phyloP scores from a whole-genome alignment of 2,888 invertebrate genomes.

The Myopa testacea region DNA sequence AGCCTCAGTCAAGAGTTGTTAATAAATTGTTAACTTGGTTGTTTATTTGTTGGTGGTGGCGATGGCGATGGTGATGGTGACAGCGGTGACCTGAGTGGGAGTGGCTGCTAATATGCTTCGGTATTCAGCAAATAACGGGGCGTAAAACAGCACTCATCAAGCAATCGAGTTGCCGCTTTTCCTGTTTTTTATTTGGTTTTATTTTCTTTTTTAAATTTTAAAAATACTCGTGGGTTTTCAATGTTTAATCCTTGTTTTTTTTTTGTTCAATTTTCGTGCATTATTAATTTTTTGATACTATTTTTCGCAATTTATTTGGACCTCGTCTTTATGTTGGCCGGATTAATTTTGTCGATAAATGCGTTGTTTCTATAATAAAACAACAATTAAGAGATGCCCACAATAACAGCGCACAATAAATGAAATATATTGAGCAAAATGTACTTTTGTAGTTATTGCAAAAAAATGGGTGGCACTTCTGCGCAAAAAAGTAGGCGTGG shows the following conservation, averaged over 20 bases:
- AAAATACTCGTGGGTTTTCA: constrained; percentile 4
- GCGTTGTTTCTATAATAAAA: constrained; percentile 2
- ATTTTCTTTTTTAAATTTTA: not conserved
- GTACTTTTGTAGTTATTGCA: not conserved
- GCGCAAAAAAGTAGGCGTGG: constrained; percentile 18
- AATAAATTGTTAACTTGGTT: constrained; percentile 29
- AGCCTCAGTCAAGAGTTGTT: constrained; percentile 20
- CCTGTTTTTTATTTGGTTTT: not conserved
- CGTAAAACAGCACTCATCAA: not conserved
- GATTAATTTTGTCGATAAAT: constrained; percentile 6
- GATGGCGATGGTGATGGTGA: no score
- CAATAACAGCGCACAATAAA: not conserved
- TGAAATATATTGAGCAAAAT: constrained; percentile 7
- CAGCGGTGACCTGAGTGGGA: not conserved
- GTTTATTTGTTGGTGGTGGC: not conserved
- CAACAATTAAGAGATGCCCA: not conserved
- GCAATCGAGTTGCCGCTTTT: no score
- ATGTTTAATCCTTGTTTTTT: not conserved
- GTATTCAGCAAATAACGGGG: not conserved
- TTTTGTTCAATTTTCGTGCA: not conserved
- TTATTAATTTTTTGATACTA: not conserved
- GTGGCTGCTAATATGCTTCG: constrained; percentile 12
- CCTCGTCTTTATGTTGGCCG: not conserved
- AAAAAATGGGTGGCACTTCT: constrained; percentile 5
- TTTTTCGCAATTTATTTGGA: not conserved